Base-by-base conservation (phyloP, 1,140 invertebrate genomes). In the Pogonomyrmex barbatus region DNA sequence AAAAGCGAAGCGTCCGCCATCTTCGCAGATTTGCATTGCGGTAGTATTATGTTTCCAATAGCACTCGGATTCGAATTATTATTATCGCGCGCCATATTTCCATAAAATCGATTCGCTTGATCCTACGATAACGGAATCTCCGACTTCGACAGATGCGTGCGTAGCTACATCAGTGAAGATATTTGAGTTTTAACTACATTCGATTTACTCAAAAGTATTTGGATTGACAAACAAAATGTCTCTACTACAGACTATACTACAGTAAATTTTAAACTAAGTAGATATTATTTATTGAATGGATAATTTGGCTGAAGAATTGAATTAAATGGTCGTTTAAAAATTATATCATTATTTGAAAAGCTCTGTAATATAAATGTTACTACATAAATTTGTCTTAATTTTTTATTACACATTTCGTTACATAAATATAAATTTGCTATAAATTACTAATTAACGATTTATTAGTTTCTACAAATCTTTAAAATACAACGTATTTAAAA, bases 81-180 rank as follows among this genome's bases (percentile, higher is more conserved):
- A 78, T 78, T 65, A 77, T 77, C 60, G 33, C 45, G 5, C 8
- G 45, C 30, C 30, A 65, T 78, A 78, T 78, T 78, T 78, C 42
- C 76, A 78, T 65, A 78, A 78, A 78, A 78, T 78, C 76, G 45
- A 78, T 78, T 65, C 42, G 42, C 14, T 50, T 68, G 60, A 65
- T 65, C 60, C 14, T 10, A n/a, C 76, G 76, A 78, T 78, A 78
- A 65, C 58, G 33, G 17, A 65, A 65, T 5, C 2, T 65, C 17
- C 12, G n/a, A 24, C 5, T 50, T 17, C 9, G 58, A 63, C 30
- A 78, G 10, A 36, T 24, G 42, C 30, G 36, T 24, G 9, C 30
- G 24, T 47, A 12, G 58, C 47, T 60, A 77, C 42, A 36, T 77
- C 75, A 63, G 24, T 9, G 9, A 9, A 24, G 24, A 24, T 24